These are phyloP conservation scores for Polietes domitor DNA, from an alignment of 2,888 invertebrate species.

Conservation along the genomic window DNA sequence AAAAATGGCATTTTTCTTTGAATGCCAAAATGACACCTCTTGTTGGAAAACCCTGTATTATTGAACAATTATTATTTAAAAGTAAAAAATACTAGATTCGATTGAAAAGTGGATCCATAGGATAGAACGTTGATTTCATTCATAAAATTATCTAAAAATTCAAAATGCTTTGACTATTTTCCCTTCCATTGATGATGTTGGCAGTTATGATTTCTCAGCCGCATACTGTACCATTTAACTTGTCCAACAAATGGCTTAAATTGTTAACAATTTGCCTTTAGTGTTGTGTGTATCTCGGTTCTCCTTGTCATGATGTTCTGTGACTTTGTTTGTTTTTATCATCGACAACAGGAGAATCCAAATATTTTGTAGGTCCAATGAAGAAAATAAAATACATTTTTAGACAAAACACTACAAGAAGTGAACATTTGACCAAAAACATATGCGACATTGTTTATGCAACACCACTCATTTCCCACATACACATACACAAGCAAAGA, in stretches of 20 bases:
- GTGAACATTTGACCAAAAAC: neutral
- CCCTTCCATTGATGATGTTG: too few relatives aligned
- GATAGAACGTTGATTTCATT: too few relatives aligned
- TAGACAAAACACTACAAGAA: neutral
- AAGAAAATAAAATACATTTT: neutral
- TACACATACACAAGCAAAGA: too few relatives aligned
- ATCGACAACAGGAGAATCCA: neutral
- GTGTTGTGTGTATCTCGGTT: neutral
- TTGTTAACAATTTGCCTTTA: constrained; percentile 55
- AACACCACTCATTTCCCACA: too few relatives aligned
- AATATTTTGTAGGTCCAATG: neutral
- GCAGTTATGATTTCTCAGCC: constrained; percentile 17
- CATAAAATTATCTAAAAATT: too few relatives aligned
- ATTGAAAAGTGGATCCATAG: too few relatives aligned
- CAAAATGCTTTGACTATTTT: too few relatives aligned
- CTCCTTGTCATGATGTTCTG: neutral
- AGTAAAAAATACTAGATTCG: too few relatives aligned
- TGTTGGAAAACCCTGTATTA: too few relatives aligned
- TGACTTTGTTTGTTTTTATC: neutral
- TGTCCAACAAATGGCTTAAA: constrained; percentile 58
- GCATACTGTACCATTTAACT: constrained; percentile 23
- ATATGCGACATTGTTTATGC: neutral
- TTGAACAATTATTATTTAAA: too few relatives aligned
- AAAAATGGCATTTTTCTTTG: too few relatives aligned
- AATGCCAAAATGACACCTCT: too few relatives aligned